Conservation (phyloP, 1,140 invertebrate genomes). For the Amphibalanus amphitrite region DNA sequence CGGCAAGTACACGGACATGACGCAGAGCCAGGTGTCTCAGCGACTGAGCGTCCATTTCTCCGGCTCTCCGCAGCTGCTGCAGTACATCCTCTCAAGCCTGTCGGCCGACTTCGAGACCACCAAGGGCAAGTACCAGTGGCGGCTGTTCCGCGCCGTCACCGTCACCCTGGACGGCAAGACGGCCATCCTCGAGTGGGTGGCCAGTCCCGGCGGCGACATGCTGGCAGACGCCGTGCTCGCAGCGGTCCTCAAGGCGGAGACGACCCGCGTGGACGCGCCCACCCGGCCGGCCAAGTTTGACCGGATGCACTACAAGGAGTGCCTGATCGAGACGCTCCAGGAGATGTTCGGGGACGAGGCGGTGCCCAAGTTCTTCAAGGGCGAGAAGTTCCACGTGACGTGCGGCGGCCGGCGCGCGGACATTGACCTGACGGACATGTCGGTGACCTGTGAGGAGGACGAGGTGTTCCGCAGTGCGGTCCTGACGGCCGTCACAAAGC, state of each 20-base stretch:
- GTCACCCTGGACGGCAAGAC: constrained; percentile 66
- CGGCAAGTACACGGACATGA: constrained; percentile 89
- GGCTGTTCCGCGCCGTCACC: constrained; percentile 49
- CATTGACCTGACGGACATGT: constrained; percentile 63
- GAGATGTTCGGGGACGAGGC: constrained; percentile 90
- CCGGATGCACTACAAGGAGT: constrained; percentile 78
- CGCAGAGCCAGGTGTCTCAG: constrained; percentile 78
- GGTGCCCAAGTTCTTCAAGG: constrained; percentile 86
- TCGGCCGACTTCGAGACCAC: constrained; percentile 58
- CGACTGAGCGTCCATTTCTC: constrained; percentile 72
- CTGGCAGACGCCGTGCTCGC: constrained; percentile 88
- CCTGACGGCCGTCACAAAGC: constrained; percentile 62
- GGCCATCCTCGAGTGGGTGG: constrained; percentile 54
- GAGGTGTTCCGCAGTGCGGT: constrained; percentile 64
- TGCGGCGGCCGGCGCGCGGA: constrained; percentile 69
- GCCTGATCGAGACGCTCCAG: constrained; percentile 46
- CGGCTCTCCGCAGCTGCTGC: constrained; percentile 56
- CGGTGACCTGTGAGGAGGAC: constrained; percentile 63
- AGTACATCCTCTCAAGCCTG: constrained; percentile 63
- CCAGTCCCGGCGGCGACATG: constrained; percentile 92
- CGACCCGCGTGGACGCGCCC: constrained; percentile 26
- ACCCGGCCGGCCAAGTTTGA: constrained; percentile 48
- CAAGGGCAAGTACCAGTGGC: constrained; percentile 50
- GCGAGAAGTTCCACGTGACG: constrained; percentile 66
- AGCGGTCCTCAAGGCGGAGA: constrained; percentile 56